These are phyloP conservation scores for Adelognathus sp. DNA, from an alignment of 2,888 invertebrate genomes.

Conservation along the genomic window DNA sequence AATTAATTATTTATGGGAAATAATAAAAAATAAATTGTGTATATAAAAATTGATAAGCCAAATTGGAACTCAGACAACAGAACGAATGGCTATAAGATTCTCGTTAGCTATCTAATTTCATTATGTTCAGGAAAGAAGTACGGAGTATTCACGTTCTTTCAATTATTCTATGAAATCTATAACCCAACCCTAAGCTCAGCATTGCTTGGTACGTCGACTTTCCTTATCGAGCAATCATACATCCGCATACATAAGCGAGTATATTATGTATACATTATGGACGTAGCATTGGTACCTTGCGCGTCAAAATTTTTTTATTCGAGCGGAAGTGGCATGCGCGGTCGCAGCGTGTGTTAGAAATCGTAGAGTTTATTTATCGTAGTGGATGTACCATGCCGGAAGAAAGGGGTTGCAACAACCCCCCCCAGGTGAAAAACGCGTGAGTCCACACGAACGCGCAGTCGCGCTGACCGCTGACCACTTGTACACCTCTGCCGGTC, in stretches of 20 bases:
- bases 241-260: neutral
- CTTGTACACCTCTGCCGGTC: slow-evolving; percentile 60
- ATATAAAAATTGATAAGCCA: no score
- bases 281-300: neutral
- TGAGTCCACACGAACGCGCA: slow-evolving; percentile 59
- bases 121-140: neutral
- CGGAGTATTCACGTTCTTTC: neutral
- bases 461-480: slow-evolving; percentile 72
- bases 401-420: slow-evolving; percentile 49
- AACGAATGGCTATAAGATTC: no score
- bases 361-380: slow-evolving; percentile 64
- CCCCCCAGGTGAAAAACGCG: slow-evolving; percentile 49
- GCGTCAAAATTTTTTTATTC: neutral
- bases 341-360: neutral
- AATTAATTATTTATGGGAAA: no score
- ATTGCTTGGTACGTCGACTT: slow-evolving; percentile 13
- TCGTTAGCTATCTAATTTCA: no score
- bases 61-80: no score
- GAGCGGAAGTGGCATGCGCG: neutral
- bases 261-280: neutral
- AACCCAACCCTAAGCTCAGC: neutral
- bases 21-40: no score
- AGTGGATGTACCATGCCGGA: slow-evolving; percentile 66
- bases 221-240: slow-evolving; percentile 27
- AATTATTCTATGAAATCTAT: slow-evolving; percentile 4